Conservation (phyloP, 2,888 invertebrate genomes). For the Tethea ocularis region DNA sequence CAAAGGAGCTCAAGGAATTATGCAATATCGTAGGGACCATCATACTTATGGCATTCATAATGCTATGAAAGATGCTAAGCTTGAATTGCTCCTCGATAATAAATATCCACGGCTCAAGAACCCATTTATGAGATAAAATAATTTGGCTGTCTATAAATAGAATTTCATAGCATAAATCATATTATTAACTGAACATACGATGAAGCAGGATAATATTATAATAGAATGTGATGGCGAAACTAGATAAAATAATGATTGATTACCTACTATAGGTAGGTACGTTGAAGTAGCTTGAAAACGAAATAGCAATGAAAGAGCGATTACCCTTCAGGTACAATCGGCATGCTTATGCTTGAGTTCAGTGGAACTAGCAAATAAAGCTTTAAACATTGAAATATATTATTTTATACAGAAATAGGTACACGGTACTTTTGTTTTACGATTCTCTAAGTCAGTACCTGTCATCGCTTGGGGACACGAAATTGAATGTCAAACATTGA, state of each 20-base stretch:
- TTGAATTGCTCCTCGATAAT: background rate
- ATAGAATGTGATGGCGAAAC: background rate
- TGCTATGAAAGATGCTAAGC: background rate
- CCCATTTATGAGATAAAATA: too few relatives aligned
- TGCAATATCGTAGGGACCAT: constrained; percentile 38
- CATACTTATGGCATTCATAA: background rate
- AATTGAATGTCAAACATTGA: constrained; percentile 7
- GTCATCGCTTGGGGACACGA: background rate
- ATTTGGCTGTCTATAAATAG: background rate
- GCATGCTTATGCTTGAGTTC: constrained; percentile 26
- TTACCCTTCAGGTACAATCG: constrained; percentile 21
- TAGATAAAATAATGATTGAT: background rate
- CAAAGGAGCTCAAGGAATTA: constrained; percentile 47
- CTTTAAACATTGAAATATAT: background rate
- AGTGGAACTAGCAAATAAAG: constrained; percentile 20
- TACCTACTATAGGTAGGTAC: background rate
- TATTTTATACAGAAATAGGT: background rate
- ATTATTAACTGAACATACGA: too few relatives aligned
- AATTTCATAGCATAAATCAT: background rate
- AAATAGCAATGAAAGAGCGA: background rate
- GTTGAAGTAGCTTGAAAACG: background rate
- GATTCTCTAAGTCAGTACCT: background rate
- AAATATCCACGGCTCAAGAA: background rate
- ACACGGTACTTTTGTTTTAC: background rate
- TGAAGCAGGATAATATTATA: background rate